These are phyloP conservation scores for Intellagama lesueurii DNA, from an alignment of 2,797 vertebrate genomes.

Conservation along the genomic window DNA sequence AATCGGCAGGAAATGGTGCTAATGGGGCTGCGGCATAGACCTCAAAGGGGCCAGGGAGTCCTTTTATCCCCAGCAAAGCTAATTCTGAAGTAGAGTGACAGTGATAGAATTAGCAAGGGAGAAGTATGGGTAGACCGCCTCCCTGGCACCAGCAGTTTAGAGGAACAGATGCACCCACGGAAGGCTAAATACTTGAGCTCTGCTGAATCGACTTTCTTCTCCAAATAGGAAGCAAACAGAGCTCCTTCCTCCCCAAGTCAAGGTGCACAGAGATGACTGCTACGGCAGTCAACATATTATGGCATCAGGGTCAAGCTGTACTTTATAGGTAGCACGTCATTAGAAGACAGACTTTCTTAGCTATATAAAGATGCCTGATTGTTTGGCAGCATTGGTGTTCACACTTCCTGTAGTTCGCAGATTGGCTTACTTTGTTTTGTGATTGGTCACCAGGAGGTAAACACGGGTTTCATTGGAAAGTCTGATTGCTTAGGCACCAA, in stretches of 20 bases:
- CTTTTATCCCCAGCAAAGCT: constrained; percentile 55
- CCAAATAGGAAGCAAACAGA: not conserved
- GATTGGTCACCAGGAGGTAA: too few relatives aligned
- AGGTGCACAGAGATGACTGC: not conserved
- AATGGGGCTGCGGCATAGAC: constrained; percentile 52
- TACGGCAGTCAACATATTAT: not conserved
- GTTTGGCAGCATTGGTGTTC: too few relatives aligned
- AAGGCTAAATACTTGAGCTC: constrained; percentile 18
- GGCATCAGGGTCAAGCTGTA: too few relatives aligned
- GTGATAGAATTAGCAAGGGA: constrained; percentile 44
- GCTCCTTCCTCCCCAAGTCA: not conserved
- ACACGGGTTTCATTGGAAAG: too few relatives aligned
- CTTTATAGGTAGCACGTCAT: too few relatives aligned
- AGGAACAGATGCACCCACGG: constrained; percentile 20
- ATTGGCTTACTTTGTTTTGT: too few relatives aligned
- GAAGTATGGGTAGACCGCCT: constrained; percentile 27
- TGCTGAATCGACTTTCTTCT: not conserved
- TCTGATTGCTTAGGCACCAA: too few relatives aligned
- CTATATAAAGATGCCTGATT: too few relatives aligned
- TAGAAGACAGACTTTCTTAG: too few relatives aligned
- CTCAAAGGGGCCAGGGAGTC: constrained; percentile 44
- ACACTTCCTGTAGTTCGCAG: too few relatives aligned
- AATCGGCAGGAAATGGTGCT: constrained; percentile 46
- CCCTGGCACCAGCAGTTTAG: constrained; percentile 51
- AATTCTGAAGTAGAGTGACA: constrained; percentile 38